Conservation (phyloP, 2,113 vertebrate genomes). For the Aspidoscelis tigris region DNA sequence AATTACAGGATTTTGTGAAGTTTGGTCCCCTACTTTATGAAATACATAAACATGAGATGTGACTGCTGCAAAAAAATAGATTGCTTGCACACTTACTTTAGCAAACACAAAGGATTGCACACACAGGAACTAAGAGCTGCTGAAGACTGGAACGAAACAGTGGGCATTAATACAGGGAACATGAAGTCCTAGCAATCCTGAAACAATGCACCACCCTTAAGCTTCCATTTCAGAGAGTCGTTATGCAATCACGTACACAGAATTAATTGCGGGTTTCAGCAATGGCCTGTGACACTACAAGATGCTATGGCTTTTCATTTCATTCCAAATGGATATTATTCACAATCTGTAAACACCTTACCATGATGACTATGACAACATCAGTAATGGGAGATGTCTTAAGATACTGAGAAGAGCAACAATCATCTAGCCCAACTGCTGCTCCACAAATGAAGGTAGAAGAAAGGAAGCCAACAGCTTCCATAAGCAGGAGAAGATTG, state of each 20-base stretch:
- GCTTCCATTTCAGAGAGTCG: constrained; percentile 27
- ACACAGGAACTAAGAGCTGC: constrained; percentile 26
- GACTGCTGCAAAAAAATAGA: neutral
- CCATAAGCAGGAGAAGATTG: neutral
- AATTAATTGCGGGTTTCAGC: fast-evolving
- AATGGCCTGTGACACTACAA: neutral
- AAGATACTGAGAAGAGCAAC: neutral
- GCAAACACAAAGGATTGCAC: constrained; percentile 26
- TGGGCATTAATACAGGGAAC: constrained; percentile 30
- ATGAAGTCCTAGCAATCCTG: constrained; percentile 30
- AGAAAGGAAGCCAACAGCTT: constrained; percentile 3
- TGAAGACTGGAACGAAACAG: constrained; percentile 18
- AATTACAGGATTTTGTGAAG: neutral
- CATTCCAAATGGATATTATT: fast-evolving
- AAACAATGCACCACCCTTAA: constrained; percentile 5
- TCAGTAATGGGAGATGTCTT: neutral
- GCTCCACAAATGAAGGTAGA: neutral
- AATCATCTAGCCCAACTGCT: neutral
- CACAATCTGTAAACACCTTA: neutral
- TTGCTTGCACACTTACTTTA: constrained; percentile 28
- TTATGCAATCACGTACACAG: fast-evolving
- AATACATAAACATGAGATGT: neutral
- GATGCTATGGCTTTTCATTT: neutral
- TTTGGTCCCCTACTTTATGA: neutral
- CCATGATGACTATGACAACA: neutral